Conservation (phyloP, 2,113 vertebrate genomes). For the Chaetura pelagica region DNA sequence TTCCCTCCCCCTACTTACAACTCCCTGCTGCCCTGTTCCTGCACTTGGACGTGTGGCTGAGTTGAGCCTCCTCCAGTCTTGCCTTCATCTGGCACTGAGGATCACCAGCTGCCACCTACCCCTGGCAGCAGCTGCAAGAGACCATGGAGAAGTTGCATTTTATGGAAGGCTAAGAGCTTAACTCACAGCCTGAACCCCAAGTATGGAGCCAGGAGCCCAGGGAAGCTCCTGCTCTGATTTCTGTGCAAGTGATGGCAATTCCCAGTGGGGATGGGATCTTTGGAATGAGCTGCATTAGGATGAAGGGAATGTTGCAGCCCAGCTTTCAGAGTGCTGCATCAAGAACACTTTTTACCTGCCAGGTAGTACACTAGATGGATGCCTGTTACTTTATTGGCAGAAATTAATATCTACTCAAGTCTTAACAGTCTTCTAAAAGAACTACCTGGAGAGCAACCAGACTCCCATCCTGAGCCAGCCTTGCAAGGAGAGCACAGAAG, state of each 20-base stretch:
- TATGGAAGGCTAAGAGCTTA: neutral
- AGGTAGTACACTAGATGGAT: too few species aligned
- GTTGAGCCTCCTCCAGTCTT: neutral
- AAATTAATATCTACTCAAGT: neutral
- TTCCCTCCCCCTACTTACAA: neutral
- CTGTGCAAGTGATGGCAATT: neutral
- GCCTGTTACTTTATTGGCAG: neutral
- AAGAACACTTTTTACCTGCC: too few species aligned
- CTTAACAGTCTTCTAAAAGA: neutral
- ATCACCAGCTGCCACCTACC: neutral
- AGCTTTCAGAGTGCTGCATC: too few species aligned
- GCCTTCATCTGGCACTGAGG: accelerated
- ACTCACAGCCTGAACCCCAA: neutral
- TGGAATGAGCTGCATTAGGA: too few species aligned
- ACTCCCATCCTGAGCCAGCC: neutral
- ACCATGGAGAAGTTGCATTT: neutral
- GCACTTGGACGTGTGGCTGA: neutral
- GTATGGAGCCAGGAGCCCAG: neutral
- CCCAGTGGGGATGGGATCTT: neutral
- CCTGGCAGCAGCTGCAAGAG: neutral
- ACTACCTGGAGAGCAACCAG: neutral
- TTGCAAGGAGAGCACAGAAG: neutral
- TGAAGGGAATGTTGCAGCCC: too few species aligned
- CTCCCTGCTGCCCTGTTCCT: neutral
- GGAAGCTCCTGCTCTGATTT: neutral